Conservation (phyloP, 2,113 vertebrate species). For the Gnathonemus longibarbis region DNA sequence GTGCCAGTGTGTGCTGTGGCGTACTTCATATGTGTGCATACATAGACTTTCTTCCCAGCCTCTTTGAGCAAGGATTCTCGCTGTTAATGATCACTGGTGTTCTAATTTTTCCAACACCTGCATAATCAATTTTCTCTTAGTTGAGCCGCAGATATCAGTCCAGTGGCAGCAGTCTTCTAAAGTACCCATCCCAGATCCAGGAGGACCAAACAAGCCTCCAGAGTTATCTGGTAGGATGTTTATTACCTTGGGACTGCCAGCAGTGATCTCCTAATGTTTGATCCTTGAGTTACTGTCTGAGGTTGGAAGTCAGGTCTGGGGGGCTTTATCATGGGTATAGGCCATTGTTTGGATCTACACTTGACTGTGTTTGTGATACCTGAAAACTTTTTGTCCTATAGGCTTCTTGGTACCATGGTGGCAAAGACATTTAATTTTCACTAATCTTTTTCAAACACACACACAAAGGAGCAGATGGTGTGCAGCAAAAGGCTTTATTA, state of each 20-base stretch:
- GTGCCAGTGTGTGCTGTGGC: background rate
- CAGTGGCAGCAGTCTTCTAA: background rate
- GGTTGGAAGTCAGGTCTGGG: background rate
- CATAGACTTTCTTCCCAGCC: background rate
- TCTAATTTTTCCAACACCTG: background rate
- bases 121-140: background rate
- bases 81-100: background rate
- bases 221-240: background rate
- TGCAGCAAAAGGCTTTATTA: background rate
- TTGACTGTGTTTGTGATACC: background rate
- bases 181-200: background rate
- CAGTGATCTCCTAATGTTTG: background rate
- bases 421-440: background rate
- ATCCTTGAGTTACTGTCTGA: background rate
- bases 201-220: background rate
- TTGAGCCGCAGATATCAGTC: background rate
- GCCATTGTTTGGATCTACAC: background rate
- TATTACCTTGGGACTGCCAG: background rate
- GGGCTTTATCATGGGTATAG: background rate
- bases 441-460: too few species aligned
- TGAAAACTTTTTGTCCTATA: background rate
- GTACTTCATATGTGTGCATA: background rate
- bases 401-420: background rate
- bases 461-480: background rate
- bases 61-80: background rate